Percentiles rank a stretch among this genome's conserved stretches.
Conservation (phyloP, 2,113 vertebrate species). For the Ciconia boyciana region DNA sequence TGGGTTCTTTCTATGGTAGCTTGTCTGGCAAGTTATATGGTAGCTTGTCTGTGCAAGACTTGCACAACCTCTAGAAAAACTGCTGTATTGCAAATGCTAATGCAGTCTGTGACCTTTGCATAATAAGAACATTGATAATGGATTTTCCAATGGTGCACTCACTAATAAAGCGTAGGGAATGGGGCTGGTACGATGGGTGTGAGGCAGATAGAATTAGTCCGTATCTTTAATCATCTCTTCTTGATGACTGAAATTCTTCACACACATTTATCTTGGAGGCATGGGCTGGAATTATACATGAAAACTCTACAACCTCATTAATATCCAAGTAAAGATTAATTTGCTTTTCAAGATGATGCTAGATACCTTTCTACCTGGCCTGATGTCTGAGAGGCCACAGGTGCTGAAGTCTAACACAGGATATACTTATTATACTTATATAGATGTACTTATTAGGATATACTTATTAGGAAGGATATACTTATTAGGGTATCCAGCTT, state of each 20-base stretch:
- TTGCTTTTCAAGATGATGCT: not conserved
- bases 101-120: constrained; percentile 58
- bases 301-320: not conserved
- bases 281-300: not conserved
- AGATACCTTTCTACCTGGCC: not conserved
- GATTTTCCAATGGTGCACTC: constrained; percentile 2
- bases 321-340: not conserved
- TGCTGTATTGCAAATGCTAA: constrained; percentile 39
- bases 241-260: not conserved
- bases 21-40: not conserved
- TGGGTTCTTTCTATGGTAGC: not conserved
- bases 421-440: not conserved
- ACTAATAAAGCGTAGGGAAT: constrained; percentile 7
- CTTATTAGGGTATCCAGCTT: not conserved
- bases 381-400: not conserved
- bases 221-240: constrained; percentile 7
- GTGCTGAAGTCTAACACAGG: not conserved
- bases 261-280: not conserved
- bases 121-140: constrained; percentile 1
- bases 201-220: not conserved
- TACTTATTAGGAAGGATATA: not conserved
- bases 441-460: not conserved
- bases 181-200: not conserved
- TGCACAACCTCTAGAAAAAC: not conserved
- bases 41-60: constrained; percentile 2